Evolutionary conservation across 64 coral and sea anemone species (phyloP), one percentile per base, ranked within the genome.

Genomic region (Acropora yongei): DNA sequence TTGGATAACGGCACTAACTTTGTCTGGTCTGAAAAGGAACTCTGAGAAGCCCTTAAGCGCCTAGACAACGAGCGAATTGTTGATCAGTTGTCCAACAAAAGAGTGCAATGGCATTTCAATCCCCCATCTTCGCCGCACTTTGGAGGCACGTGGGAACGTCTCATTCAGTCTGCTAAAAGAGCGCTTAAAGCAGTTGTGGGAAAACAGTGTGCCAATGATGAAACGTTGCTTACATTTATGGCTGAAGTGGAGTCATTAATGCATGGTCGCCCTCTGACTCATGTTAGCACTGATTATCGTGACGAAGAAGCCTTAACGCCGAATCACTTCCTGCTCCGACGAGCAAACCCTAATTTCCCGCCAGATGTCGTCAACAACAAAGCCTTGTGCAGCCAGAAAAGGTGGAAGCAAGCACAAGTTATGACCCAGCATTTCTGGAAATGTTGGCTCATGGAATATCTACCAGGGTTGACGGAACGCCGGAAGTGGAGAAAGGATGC

Each of bases 391-490:
- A 88, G 94, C 41, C 86, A 60, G 39, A 95, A 95, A 19, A 67
- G 67, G 41, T 92, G 84, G 88, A 91, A 91, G 49, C 88, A 91
- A 30, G 81, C 93, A 5, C 88, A 90, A 42, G 46, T 95, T 8
- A 90, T 95, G 81, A 77, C 89, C 44, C 61, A 88, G 5, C 89
- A 95, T 68, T 95, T 95, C 11, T 90, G 89, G 84, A 95, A 78
- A 46, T n/a, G 83, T 47, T 95, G 83, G 93, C 78, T 91, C 68
- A 76, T 17, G 6, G 89, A 88, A 78, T 95, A 95, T 51, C 40
- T 30, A 30, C 30, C 30, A 30, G 30, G 30, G 30, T 30, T 30
- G 30, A 30, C 30, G 30, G 30, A 30, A 30, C 30, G 30, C 30
- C 30, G 30, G 30, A 30, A 30, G 30, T 30, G 30, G 30, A 30